These are phyloP conservation scores for Isaurus tuberculatus DNA, from an alignment of 92 coral and sea anemone genomes.

Conservation along the genomic window DNA sequence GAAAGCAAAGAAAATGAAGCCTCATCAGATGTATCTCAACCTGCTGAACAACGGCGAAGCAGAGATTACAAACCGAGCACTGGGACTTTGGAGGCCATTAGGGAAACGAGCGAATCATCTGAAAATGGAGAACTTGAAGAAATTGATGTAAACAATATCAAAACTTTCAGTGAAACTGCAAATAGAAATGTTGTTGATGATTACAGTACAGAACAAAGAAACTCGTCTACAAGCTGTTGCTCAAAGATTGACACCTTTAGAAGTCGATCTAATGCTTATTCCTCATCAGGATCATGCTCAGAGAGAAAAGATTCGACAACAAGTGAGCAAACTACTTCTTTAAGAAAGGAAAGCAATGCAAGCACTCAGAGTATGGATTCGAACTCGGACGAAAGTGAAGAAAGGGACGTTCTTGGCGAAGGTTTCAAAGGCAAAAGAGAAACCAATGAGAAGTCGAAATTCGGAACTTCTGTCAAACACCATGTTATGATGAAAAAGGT, in stretches of 20 bases:
- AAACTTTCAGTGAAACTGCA: background rate
- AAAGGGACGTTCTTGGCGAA: constrained; percentile 75
- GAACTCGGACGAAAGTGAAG: constrained; percentile 84
- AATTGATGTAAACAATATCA: background rate
- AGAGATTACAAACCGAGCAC: constrained; percentile 57
- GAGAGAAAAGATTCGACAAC: constrained; percentile 67
- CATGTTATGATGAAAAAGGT: constrained; percentile 80
- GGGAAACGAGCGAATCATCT: constrained; percentile 64
- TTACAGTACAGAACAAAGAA: background rate
- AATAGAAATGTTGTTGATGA: constrained; percentile 29
- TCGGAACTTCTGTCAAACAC: constrained; percentile 75
- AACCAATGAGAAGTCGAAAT: constrained; percentile 65
- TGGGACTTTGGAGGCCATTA: constrained; percentile 62
- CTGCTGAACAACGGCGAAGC: constrained; percentile 27
- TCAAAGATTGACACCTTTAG: constrained; percentile 37
- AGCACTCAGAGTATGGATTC: constrained; percentile 87
- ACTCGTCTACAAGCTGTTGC: constrained; percentile 37
- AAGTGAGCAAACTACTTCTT: constrained; percentile 40
- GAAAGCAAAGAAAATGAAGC: constrained; percentile 44
- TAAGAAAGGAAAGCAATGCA: constrained; percentile 80
- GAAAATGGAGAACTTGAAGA: constrained; percentile 49
- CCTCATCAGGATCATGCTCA: background rate
- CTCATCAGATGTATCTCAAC: constrained; percentile 14
- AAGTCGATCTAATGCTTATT: background rate
- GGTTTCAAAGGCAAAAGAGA: constrained; percentile 63